Base-by-base conservation (phyloP, 2,888 invertebrate species). In the Phymatocera aterrima region DNA sequence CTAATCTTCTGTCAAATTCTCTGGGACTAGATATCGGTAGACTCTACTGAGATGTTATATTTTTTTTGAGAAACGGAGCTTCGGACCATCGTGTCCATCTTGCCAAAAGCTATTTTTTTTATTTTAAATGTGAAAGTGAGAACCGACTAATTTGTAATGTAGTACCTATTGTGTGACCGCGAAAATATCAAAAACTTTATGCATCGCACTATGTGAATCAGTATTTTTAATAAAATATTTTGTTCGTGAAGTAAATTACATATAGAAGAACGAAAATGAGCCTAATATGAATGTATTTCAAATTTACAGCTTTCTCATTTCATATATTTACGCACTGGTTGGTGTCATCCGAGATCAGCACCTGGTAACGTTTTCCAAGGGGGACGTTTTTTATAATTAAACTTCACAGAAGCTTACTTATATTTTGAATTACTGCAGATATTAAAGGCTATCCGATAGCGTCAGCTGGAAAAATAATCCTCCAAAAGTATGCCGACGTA, bases 271-370 rank as follows among this genome's bases (percentile, higher is more conserved):
- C 3, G 15, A 43, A 43, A 68, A 6, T 3, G 28, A 4, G 28
- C 8, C 28, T 12, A 5, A 57, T 12, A 1, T 4, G 18, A 8
- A 18, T 18, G 21, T 34, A 15, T 64, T 40, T 21, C 18, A 40
- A 64, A 57, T 40, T 37, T 37, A 12, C 12, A 18, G 18, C 34
- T 37, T 64, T 34, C 10, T 1, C 64, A 37, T 34, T 37, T 8
- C 4, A 37, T 37, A 24, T 64, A 64, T 64, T 64, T 37, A 12
- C 18, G 37, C n/a, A 18, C 37, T 64, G 8, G 64, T 18, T 64
- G 43, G n/a, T 43, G 68, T 68, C 46, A 68, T 43, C 24, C 68
- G 43, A 68, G 68, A 68, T 68, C 68, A 68, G 46, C 46, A n/a
- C 28, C 24, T 12, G 68, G 24, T 34, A 46, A 68, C 46, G 15